Evolutionary conservation across 2,888 invertebrate species (phyloP).

Genomic region (Lasioglossum figueresi): DNA sequence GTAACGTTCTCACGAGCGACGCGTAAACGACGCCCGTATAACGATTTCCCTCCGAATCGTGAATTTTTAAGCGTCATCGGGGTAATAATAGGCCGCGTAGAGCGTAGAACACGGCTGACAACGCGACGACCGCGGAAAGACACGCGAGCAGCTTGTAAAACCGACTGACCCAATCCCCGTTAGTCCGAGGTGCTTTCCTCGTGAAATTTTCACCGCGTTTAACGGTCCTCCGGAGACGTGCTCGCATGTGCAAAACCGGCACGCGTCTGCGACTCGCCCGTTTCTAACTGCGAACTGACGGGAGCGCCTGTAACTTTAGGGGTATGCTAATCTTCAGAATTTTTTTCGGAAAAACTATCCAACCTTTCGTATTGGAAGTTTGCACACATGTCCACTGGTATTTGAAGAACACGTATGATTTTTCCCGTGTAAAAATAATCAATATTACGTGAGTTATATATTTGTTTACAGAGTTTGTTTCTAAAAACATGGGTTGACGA

Average conservation of each 20-base stretch:
- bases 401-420: too few relatives aligned
- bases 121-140: conserved; percentile 39
- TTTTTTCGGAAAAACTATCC: too few relatives aligned
- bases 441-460: too few relatives aligned
- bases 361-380: too few relatives aligned
- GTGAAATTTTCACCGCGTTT: conserved; percentile 61
- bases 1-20: not conserved
- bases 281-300: conserved; percentile 39
- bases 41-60: conserved; percentile 13
- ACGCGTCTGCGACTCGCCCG: conserved; percentile 21
- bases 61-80: conserved; percentile 16
- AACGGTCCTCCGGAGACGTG: conserved; percentile 61
- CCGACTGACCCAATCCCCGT: conserved; percentile 56
- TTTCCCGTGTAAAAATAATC: too few relatives aligned
- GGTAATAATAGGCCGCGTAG: conserved; percentile 20
- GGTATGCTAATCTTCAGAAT: too few relatives aligned
- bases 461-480: too few relatives aligned
- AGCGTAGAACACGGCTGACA: conserved; percentile 15
- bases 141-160: conserved; percentile 53
- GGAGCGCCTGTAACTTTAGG: not conserved
- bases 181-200: conserved; percentile 43
- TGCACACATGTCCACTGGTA: too few relatives aligned
- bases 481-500: too few relatives aligned
- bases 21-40: not conserved
- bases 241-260: conserved; percentile 45